phyloP scores from a whole-genome alignment of 2,113 vertebrate species.

The Anarrhichthys ocellatus region DNA sequence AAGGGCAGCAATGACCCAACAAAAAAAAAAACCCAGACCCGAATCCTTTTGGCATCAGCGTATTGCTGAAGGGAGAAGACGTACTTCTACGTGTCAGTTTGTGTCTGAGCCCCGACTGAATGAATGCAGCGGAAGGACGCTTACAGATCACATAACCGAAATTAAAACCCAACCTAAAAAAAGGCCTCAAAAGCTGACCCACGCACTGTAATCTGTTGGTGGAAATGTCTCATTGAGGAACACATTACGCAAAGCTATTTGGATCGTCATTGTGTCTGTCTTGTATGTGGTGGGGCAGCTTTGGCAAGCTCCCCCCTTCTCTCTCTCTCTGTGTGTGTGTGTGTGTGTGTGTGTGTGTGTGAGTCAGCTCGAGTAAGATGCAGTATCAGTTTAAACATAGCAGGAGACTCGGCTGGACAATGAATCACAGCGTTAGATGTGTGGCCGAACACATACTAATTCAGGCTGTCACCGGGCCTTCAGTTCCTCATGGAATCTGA shows the following conservation, averaged over 20 bases:
- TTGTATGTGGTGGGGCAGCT: constrained; percentile 52
- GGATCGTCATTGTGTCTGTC: constrained; percentile 42
- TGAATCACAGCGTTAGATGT: constrained; percentile 68
- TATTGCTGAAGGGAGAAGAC: constrained; percentile 24
- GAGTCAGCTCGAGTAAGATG: constrained; percentile 66
- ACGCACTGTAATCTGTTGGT: constrained; percentile 53
- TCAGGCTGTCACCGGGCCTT: constrained; percentile 23
- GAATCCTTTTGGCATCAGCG: constrained; percentile 23
- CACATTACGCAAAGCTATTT: constrained; percentile 30
- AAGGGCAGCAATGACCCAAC: constrained; percentile 39
- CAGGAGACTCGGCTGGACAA: constrained; percentile 49
- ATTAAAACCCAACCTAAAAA: constrained; percentile 29
- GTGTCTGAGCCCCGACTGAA: constrained; percentile 14
- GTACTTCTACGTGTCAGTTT: constrained; percentile 43
- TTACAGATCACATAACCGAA: constrained; percentile 36
- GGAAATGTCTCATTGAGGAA: constrained; percentile 31
- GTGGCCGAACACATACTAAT: constrained; percentile 50
- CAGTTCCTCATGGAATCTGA: constrained; percentile 46
- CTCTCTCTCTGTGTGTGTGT: constrained; percentile 12
- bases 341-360: constrained; percentile 34
- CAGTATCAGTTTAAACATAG: constrained; percentile 75
- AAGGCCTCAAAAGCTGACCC: neutral
- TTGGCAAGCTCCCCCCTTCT: constrained; percentile 28
- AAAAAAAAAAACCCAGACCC: constrained; percentile 25
- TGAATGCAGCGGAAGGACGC: neutral